phyloP scores from a whole-genome alignment of 2,113 vertebrate species.

The Illadopsis cleaveri region DNA sequence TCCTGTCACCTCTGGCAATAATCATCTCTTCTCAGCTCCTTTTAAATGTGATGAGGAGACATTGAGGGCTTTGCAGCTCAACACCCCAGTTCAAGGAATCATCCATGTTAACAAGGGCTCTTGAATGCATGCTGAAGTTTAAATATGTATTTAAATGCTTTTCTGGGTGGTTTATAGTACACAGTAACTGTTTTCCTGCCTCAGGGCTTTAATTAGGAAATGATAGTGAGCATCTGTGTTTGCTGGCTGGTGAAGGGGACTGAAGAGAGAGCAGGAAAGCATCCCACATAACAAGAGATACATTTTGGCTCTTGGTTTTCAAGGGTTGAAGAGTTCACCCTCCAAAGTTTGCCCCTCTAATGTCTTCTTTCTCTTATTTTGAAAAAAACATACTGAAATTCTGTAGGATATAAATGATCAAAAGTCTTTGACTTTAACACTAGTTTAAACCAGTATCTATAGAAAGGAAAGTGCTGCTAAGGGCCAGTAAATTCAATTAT shows the following conservation, averaged over 20 bases:
- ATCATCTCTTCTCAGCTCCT: neutral
- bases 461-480: neutral
- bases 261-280: neutral
- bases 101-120: neutral
- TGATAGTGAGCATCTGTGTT: slow-evolving; percentile 7
- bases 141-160: neutral
- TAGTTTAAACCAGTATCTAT: neutral
- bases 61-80: neutral
- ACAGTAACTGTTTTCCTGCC: neutral
- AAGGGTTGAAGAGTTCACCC: neutral
- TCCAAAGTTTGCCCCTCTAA: neutral
- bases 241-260: neutral
- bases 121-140: neutral
- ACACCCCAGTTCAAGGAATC: neutral
- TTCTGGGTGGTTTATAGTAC: neutral
- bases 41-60: neutral
- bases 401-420: neutral
- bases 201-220: slow-evolving; percentile 3
- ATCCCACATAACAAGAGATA: neutral
- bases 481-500: neutral
- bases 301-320: neutral
- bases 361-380: neutral
- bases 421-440: neutral
- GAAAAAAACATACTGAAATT: neutral
- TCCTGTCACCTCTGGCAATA: neutral